Base-by-base conservation (phyloP, 1,140 invertebrate genomes). In the Ceratina australensis region DNA sequence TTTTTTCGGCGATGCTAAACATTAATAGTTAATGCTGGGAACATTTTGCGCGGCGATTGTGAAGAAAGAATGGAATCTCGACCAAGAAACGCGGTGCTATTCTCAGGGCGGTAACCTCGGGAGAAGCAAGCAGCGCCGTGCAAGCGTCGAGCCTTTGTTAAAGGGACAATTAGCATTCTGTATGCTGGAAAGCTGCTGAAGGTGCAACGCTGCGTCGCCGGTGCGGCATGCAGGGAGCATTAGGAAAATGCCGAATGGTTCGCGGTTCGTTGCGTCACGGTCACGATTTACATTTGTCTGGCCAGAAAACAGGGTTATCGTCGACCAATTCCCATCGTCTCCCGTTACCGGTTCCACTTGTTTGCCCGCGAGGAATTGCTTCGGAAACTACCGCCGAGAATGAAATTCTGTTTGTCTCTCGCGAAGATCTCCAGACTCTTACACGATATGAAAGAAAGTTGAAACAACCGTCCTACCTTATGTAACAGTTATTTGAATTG, bases 141-240 rank as follows among this genome's bases (percentile, higher is more conserved):
- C 16, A 3, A 16, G 12, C 28, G 42, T 68, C 67, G 72, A 65
- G 33, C 76, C 78, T 84, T 86, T 86, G 75, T 88, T 86, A 78
- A 80, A 82, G 64, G 78, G 79, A 87, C 81, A 87, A 87, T 88
- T 87, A 83, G 79, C 80, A 86, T 86, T 87, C 81, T 81, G 79
- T 77, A 78, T 82, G 86, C 56, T 79, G 80, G 12, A 68, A 26
- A 66, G 77, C 65, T 83, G 75, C 76, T 75, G 80, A 78, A 77
- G 73, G 60, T 49, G 78, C 66, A 72, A 42, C 64, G 65, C 63
- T 78, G 75, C 68, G 74, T 83, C 73, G 15, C 47, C 15, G 16
- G 52, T 42, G 0, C 33, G 33, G 5, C 33, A 42, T 42, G 33
- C 5, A 3, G 56, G 49, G 49, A 67, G 73, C 67, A 75, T 60